Evolutionary conservation across 2,797 vertebrate genomes (phyloP).

Genomic region (Gymnothorax reevesii): DNA sequence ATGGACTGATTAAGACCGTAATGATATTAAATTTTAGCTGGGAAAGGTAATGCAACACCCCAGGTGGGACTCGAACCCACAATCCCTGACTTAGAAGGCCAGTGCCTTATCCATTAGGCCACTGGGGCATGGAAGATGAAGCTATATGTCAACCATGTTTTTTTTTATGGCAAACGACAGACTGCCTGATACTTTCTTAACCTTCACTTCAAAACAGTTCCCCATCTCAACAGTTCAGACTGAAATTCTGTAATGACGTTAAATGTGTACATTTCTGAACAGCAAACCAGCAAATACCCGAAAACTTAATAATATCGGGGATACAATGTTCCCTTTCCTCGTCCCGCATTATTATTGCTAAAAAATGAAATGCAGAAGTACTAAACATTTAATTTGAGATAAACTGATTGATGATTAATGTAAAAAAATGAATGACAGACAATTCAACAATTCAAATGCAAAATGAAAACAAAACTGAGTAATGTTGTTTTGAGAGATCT

Average conservation of each 20-base stretch:
- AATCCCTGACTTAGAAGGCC: constrained; percentile 73
- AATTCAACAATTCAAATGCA: too few species aligned
- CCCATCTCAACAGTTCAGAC: too few species aligned
- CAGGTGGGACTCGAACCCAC: constrained; percentile 68
- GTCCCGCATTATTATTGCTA: background rate
- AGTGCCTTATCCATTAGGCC: constrained; percentile 67
- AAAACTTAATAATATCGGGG: background rate
- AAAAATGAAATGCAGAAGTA: background rate
- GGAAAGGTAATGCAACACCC: constrained; percentile 20
- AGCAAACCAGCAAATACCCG: background rate
- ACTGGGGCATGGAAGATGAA: constrained; percentile 35
- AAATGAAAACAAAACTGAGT: background rate
- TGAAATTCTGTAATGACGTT: too few species aligned
- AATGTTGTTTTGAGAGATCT: too few species aligned
- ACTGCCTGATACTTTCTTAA: too few species aligned
- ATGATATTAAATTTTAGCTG: too few species aligned
- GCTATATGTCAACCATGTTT: too few species aligned
- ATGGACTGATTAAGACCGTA: too few species aligned
- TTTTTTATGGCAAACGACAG: too few species aligned
- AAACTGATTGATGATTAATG: background rate
- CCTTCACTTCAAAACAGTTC: too few species aligned
- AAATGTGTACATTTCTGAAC: background rate
- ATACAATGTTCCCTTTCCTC: background rate
- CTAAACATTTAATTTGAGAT: background rate
- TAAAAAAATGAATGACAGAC: background rate